These are phyloP conservation scores for Lampropteryx suffumata DNA, from an alignment of 2,888 invertebrate genomes.

Conservation along the genomic window DNA sequence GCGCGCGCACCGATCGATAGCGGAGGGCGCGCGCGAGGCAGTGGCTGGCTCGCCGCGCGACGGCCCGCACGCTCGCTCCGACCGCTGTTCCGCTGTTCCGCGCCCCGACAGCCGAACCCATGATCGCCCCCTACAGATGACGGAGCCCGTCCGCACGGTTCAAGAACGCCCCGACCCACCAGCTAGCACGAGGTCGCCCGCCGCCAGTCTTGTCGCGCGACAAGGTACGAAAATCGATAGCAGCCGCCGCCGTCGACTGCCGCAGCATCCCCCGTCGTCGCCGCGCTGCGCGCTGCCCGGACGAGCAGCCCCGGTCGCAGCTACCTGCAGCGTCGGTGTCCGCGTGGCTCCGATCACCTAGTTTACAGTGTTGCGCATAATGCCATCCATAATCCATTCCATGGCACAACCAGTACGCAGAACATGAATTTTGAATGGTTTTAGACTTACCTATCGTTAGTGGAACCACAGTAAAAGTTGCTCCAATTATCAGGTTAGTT, in stretches of 20 bases:
- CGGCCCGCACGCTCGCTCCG: slow-evolving; percentile 58
- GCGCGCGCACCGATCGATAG: slow-evolving; percentile 74
- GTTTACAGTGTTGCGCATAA: not conserved
- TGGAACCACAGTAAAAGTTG: too few species aligned
- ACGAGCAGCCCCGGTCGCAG: slow-evolving; percentile 5
- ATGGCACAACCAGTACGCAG: not conserved
- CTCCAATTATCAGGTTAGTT: too few species aligned
- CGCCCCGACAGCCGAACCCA: slow-evolving; percentile 55
- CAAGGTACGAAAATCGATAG: slow-evolving; percentile 75
- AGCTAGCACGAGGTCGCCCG: slow-evolving; percentile 60
- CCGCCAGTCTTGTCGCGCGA: slow-evolving; percentile 52
- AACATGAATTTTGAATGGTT: not conserved
- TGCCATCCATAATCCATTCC: too few species aligned
- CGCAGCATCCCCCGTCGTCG: slow-evolving; percentile 43
- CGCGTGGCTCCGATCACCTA: not conserved
- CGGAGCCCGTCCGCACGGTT: slow-evolving; percentile 77
- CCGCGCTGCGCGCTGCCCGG: slow-evolving; percentile 38
- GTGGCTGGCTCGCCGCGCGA: slow-evolving; percentile 73
- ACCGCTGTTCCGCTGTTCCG: slow-evolving; percentile 44
- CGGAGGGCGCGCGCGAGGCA: slow-evolving; percentile 58
- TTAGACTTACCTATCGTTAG: not conserved
- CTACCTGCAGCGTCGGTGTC: not conserved
- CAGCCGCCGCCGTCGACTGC: slow-evolving; percentile 51
- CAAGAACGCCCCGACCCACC: slow-evolving; percentile 57
- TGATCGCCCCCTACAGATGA: slow-evolving; percentile 80